A percentile compares a stretch with the other conserved stretches of the same genome.
These are phyloP conservation scores for Ptilorrhoa leucosticta DNA, from an alignment of 2,113 vertebrate species.

Conservation along the genomic window DNA sequence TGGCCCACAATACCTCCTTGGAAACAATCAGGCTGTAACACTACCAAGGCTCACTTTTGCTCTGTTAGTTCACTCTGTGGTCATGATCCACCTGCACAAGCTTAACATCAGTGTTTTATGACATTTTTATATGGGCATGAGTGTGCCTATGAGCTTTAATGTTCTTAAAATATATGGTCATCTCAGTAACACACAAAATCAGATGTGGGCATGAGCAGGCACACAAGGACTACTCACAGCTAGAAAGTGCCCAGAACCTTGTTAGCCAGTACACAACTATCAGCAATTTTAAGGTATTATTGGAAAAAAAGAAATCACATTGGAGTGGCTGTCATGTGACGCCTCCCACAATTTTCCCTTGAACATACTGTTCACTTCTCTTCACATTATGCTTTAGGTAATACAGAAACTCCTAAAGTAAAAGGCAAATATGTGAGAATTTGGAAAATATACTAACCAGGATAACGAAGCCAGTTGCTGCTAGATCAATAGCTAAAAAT, in stretches of 20 bases:
- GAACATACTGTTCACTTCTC: not conserved
- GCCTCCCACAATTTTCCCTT: not conserved
- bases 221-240: not conserved
- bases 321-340: not conserved
- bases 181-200: not conserved
- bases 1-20: not conserved
- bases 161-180: not conserved
- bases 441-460: not conserved
- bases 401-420: not conserved
- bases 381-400: not conserved
- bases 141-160: not conserved
- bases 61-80: not conserved
- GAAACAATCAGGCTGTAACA: not conserved
- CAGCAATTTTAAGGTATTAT: not conserved
- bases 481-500: not conserved
- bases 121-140: not conserved
- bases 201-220: not conserved
- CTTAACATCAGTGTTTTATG: not conserved
- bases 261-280: not conserved
- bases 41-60: not conserved
- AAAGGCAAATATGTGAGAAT: not conserved
- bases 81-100: not conserved
- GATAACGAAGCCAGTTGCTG: not conserved
- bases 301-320: not conserved
- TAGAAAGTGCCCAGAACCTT: constrained; percentile 17